Percentiles rank a stretch among this genome's conserved stretches.
phyloP scores from a whole-genome alignment of 2,797 vertebrate species.

The Chromobotia macracanthus region DNA sequence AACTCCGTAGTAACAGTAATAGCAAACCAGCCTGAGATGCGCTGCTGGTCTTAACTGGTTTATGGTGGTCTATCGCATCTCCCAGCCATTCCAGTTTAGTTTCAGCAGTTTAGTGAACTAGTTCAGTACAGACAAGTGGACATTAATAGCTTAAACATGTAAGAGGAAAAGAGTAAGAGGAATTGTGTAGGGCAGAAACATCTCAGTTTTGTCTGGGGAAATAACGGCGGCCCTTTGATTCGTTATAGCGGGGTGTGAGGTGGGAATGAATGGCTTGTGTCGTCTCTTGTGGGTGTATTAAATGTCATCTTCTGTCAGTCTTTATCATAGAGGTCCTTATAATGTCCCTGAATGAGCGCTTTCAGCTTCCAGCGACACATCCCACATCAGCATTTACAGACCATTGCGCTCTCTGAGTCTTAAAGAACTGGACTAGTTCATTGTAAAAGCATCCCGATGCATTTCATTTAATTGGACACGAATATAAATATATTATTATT shows the following conservation, averaged over 20 bases:
- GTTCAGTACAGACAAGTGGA: too few relatives aligned
- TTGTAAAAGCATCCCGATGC: not conserved
- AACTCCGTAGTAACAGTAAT: not conserved
- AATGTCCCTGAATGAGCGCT: conserved; percentile 68
- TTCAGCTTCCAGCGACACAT: conserved; percentile 53
- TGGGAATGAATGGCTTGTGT: conserved; percentile 70
- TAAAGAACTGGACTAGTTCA: conserved; percentile 12
- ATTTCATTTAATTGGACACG: too few relatives aligned
- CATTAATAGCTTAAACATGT: too few relatives aligned
- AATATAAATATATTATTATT: too few relatives aligned
- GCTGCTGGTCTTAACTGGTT: too few relatives aligned
- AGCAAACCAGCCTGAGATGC: too few relatives aligned
- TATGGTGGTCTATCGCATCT: too few relatives aligned
- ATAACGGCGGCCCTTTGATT: conserved; percentile 13
- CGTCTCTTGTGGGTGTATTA: conserved; percentile 75
- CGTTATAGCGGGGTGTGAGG: conserved; percentile 40
- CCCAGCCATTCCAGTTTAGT: too few relatives aligned
- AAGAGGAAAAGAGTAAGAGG: not conserved
- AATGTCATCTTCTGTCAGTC: conserved; percentile 76
- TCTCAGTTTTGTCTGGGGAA: conserved; percentile 13
- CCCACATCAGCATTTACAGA: conserved; percentile 71
- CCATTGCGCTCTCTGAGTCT: conserved; percentile 37
- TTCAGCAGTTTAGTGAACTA: too few relatives aligned
- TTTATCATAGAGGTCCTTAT: too few relatives aligned
- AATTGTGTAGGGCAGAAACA: conserved; percentile 16